Evolutionary conservation across 2,113 vertebrate species (phyloP).

Genomic region (Clarias batrachus): DNA sequence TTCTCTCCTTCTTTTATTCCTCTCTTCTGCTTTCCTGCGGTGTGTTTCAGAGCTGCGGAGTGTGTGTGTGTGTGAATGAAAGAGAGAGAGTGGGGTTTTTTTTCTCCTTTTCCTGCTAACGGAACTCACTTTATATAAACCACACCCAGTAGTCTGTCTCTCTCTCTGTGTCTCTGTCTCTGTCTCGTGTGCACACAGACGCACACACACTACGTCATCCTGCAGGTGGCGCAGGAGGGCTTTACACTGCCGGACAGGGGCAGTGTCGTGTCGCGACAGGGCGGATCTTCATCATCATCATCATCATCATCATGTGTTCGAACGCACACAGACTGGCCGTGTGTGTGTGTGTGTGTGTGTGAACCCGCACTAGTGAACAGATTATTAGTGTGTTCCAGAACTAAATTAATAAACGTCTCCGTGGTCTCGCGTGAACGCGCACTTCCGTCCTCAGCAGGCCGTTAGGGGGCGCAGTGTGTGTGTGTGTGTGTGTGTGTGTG

Average conservation of each 20-base stretch:
- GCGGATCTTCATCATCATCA: neutral
- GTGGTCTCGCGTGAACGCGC: neutral
- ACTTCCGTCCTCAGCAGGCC: neutral
- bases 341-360: too few relatives aligned
- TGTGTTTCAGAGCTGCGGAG: slow-evolving; percentile 25
- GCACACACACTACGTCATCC: neutral
- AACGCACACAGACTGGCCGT: neutral
- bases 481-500: too few relatives aligned
- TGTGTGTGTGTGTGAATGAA: slow-evolving; percentile 56
- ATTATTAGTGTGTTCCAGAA: neutral
- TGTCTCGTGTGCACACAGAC: neutral
- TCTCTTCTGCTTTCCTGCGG: neutral
- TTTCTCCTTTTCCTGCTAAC: slow-evolving; percentile 76
- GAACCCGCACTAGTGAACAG: neutral
- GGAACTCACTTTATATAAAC: slow-evolving; percentile 75
- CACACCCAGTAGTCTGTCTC: slow-evolving; percentile 75
- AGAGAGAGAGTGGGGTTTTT: slow-evolving; percentile 43
- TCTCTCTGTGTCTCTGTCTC: neutral
- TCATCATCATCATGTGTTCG: neutral
- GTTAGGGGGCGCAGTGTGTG: neutral
- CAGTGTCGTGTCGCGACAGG: neutral
- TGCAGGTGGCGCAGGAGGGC: neutral
- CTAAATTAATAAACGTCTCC: neutral
- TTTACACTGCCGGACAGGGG: neutral
- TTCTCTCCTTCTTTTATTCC: neutral